Conservation (phyloP, 1,140 invertebrate species). For the Epicauta chinensis region DNA sequence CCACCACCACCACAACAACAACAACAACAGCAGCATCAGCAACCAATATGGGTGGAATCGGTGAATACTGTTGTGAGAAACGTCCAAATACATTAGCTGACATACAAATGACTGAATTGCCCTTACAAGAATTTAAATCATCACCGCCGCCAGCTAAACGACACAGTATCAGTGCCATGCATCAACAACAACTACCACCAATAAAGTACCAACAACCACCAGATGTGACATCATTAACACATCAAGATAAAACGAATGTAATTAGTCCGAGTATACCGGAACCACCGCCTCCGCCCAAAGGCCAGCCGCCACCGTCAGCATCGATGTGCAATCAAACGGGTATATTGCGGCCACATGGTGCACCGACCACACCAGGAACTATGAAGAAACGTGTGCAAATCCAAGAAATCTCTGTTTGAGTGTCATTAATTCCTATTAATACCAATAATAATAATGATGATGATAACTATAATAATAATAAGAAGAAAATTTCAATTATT, state of each 20-base stretch:
- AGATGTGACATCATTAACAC: slow-evolving; percentile 35
- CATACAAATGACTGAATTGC: slow-evolving; percentile 60
- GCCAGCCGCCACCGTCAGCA: slow-evolving; percentile 45
- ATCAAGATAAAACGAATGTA: slow-evolving; percentile 43
- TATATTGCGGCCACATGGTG: slow-evolving; percentile 53
- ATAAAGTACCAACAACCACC: slow-evolving; percentile 49
- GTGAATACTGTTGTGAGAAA: slow-evolving; percentile 59
- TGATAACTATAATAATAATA: slow-evolving; percentile 1
- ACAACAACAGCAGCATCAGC: slow-evolving; percentile 41
- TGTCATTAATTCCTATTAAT: too few species aligned
- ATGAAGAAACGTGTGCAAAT: slow-evolving; percentile 82
- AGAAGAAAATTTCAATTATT: slow-evolving; percentile 1
- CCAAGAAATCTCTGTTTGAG: slow-evolving; percentile 80
- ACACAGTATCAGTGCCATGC: slow-evolving; percentile 36
- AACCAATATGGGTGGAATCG: slow-evolving; percentile 33
- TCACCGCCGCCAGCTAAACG: slow-evolving; percentile 52
- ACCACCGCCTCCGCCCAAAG: slow-evolving; percentile 61
- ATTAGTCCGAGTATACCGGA: slow-evolving; percentile 56
- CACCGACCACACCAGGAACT: slow-evolving; percentile 52
- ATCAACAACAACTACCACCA: slow-evolving; percentile 40
- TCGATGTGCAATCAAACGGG: slow-evolving; percentile 46
- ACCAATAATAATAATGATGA: too few species aligned
- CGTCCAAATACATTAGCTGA: slow-evolving; percentile 48
- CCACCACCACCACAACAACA: slow-evolving; percentile 43
- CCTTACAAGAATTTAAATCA: slow-evolving; percentile 58